These are phyloP conservation scores for Nomada flava DNA, from an alignment of 2,888 invertebrate genomes.

Conservation along the genomic window DNA sequence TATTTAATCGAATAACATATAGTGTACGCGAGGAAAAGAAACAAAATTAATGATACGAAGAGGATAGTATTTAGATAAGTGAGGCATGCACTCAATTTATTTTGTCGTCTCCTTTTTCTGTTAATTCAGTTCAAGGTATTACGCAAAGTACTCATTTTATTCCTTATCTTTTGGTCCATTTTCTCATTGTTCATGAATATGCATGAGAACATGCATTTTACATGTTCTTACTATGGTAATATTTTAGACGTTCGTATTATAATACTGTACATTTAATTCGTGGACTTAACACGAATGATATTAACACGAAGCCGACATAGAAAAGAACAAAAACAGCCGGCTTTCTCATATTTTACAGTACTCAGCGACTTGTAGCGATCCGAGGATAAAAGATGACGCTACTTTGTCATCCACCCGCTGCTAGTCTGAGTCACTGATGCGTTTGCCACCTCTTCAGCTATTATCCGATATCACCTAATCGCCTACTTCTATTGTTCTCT, in stretches of 20 bases:
- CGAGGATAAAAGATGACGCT: slow-evolving; percentile 47
- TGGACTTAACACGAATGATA: slow-evolving; percentile 1
- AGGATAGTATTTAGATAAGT: not conserved
- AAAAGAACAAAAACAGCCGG: not conserved
- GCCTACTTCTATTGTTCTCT: slow-evolving; percentile 74
- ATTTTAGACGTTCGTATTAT: no score
- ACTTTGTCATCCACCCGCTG: slow-evolving; percentile 51
- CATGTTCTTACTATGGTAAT: no score
- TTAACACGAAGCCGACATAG: not conserved
- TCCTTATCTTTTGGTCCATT: no score
- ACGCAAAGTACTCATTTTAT: no score
- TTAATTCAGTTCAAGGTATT: no score
- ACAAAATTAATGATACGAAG: not conserved
- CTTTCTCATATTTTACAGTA: slow-evolving; percentile 4
- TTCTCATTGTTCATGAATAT: no score
- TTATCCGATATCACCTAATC: slow-evolving; percentile 73
- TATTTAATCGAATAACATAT: not conserved
- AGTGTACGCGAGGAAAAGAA: not conserved
- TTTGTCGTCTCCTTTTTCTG: no score
- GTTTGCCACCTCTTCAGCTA: slow-evolving; percentile 61
- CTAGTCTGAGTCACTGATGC: slow-evolving; percentile 60
- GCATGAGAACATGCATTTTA: no score
- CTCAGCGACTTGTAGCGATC: not conserved
- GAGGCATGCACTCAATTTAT: not conserved
- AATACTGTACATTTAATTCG: not conserved